Evolutionary conservation across 2,797 vertebrate species (phyloP).

Genomic region (Acipenser ruthenus): DNA sequence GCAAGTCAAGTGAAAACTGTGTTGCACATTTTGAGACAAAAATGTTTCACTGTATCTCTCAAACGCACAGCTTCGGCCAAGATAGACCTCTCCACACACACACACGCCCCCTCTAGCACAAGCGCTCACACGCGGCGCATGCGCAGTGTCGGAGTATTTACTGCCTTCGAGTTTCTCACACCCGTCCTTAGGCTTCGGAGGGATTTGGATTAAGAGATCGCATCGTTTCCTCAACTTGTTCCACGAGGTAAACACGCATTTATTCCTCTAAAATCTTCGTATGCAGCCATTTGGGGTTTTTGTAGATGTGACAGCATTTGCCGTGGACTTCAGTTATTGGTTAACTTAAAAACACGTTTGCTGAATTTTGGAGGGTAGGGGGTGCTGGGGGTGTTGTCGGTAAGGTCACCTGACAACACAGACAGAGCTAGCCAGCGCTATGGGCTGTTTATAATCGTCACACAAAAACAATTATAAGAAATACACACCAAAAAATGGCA

Average conservation of each 20-base stretch:
- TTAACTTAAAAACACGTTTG: constrained; percentile 2
- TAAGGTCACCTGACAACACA: constrained; percentile 10
- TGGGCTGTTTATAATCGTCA: too few relatives aligned
- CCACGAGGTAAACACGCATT: constrained; percentile 13
- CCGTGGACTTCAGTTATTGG: not conserved
- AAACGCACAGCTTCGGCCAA: too few relatives aligned
- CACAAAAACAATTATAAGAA: too few relatives aligned
- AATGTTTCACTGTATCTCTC: too few relatives aligned
- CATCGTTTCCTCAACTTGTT: constrained; percentile 9
- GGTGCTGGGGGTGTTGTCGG: constrained; percentile 6
- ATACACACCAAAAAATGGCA: too few relatives aligned
- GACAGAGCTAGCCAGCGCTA: not conserved
- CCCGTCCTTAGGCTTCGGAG: constrained; percentile 5
- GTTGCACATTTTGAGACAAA: too few relatives aligned
- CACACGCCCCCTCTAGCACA: not conserved
- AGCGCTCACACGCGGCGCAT: constrained; percentile 10
- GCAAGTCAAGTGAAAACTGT: too few relatives aligned
- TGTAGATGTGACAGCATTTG: not conserved
- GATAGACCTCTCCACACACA: not conserved
- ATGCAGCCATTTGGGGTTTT: not conserved
- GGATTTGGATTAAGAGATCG: constrained; percentile 6
- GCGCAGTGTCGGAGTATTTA: not conserved
- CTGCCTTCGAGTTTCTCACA: constrained; percentile 12
- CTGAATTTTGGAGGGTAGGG: not conserved
- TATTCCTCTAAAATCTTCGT: not conserved